Evolutionary conservation across 2,113 vertebrate genomes (phyloP), one percentile per base, ranked within the genome.

Genomic region (Phylloscopus whistleri): DNA sequence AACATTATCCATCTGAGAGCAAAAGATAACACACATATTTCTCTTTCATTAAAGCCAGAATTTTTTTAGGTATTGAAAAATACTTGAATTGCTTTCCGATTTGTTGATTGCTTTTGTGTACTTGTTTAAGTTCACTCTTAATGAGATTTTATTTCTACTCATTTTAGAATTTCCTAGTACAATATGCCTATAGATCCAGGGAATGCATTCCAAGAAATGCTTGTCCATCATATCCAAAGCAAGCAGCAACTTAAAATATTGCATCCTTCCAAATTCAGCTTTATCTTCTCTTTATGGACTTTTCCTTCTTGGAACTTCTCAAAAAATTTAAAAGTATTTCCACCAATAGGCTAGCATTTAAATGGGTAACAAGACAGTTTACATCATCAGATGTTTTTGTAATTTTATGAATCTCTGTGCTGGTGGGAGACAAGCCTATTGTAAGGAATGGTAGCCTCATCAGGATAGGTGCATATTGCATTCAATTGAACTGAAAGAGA

Each of bases 341-440:
- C 55, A 86, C 44, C 1, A 74, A 35, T 11, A 87, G 9, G 12
- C 4, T 16, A 16, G 1, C 6, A 67, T 51, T 69, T 69, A 53
- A 73, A 31, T 33, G 6, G 13, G 56, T 72, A 77, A 49, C 4
- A 52, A 56, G 19, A 39, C 11, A 53, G 1, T 48, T 60, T 44
- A 5, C 15, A 44, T 58, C 0, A 0, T 70, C 35, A 87, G 11
- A 87, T 75, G 48, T 19, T 21, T 19, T 37, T 14, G 5, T 17
- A 5, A 52, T 28, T 63, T 79, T 70, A 31, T 66, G 31, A 80
- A 92, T 58, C 0, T 3, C 3, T 56, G 0, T 41, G 26, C 53
- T 62, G 5, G 0, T 39, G 35, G 15, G 11, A 77, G 13, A 56
- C 9, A 73, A 15, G 3, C 12, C 13, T 22, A 51, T 31, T 35